phyloP scores from a whole-genome alignment of 2,113 vertebrate genomes.

The Vicugna pacos region DNA sequence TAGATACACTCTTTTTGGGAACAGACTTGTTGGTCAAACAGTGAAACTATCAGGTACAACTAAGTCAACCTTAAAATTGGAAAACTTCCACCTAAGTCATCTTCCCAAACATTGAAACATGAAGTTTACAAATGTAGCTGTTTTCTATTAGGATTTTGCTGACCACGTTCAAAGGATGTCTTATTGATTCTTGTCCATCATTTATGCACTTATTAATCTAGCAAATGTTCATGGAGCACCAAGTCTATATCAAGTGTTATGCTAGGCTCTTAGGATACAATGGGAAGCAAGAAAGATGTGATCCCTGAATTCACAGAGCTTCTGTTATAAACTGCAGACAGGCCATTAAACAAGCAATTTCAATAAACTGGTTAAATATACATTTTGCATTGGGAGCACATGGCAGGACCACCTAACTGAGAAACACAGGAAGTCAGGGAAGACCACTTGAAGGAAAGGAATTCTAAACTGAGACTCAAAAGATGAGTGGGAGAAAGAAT shows the following conservation, averaged over 20 bases:
- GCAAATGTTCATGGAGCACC: background rate
- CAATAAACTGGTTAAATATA: background rate
- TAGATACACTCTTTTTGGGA: background rate
- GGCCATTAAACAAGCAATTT: background rate
- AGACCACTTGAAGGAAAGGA: background rate
- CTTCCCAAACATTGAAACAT: background rate
- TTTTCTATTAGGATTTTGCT: background rate
- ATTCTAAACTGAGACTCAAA: background rate
- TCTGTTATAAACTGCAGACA: background rate
- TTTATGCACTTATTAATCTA: background rate
- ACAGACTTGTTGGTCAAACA: background rate
- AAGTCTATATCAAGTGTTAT: background rate
- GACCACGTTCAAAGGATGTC: background rate
- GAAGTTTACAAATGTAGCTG: background rate
- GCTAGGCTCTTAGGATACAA: background rate
- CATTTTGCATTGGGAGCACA: background rate
- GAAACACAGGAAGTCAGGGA: background rate
- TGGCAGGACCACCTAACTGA: background rate
- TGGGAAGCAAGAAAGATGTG: background rate
- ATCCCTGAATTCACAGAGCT: background rate
- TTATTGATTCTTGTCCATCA: slow-evolving; percentile 3
- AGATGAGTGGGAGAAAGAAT: background rate
- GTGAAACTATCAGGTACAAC: background rate
- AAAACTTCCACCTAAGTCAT: background rate
- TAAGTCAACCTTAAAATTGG: background rate